Evolutionary conservation across 2,113 vertebrate species (phyloP).

Genomic region (Platichthys flesus): DNA sequence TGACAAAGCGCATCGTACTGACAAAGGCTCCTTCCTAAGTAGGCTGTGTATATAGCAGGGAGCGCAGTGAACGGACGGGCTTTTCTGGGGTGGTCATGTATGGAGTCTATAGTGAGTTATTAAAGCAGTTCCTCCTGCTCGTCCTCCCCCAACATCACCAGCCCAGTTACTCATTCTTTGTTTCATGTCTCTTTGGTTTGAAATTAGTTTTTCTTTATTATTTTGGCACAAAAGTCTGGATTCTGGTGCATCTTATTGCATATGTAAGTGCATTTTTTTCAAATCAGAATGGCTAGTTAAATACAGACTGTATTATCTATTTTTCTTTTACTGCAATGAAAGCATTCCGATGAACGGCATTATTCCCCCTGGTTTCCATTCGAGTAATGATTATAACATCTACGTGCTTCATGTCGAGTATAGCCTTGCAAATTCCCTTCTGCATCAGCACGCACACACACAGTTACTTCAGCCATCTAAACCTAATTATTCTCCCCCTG

Average conservation of each 20-base stretch:
- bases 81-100: slow-evolving; percentile 76
- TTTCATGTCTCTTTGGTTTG: slow-evolving; percentile 13
- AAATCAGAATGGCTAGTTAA: background rate
- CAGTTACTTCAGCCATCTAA: slow-evolving; percentile 72
- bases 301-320: background rate
- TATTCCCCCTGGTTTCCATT: slow-evolving; percentile 14
- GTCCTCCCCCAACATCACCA: slow-evolving; percentile 52
- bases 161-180: slow-evolving; percentile 25
- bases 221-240: background rate
- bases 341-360: background rate
- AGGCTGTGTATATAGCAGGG: slow-evolving; percentile 77
- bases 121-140: slow-evolving; percentile 71
- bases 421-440: slow-evolving; percentile 65
- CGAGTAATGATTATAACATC: slow-evolving; percentile 27
- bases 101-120: slow-evolving; percentile 74
- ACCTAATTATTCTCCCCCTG: slow-evolving; percentile 79
- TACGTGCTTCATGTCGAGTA: slow-evolving; percentile 70
- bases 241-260: background rate
- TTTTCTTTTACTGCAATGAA: background rate
- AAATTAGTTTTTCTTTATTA: background rate
- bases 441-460: slow-evolving; percentile 54
- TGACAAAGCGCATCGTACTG: slow-evolving; percentile 79
- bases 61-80: slow-evolving; percentile 61
- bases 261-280: background rate
- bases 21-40: slow-evolving; percentile 78